Base-by-base conservation (phyloP, 2,888 invertebrate genomes). In the Gibbula magus region DNA sequence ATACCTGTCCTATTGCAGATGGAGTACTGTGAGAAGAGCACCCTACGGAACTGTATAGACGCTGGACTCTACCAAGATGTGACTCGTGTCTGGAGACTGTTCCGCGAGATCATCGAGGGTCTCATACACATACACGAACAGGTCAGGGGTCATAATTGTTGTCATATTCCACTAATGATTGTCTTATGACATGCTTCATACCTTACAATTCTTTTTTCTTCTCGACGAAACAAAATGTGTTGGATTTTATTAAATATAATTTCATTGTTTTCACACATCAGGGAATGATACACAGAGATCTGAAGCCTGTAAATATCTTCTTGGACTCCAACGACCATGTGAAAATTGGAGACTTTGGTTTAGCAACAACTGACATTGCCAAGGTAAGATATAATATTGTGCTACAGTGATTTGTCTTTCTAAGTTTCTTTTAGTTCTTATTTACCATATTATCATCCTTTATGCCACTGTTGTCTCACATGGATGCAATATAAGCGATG, bases 1-100 rank as follows among this genome's bases (percentile, higher is more conserved):
- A 10, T 29, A 45, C 66, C 2, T 73, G 54, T 16, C n/a, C n/a
- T n/a, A n/a, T n/a, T 25, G 66, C 91, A 99, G 94, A 99, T 99
- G 99, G 99, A 99, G 93, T 99, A 98, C 93, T 99, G 99, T 93
- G 99, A 99, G 91, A 98, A 98, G 90, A 97, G 96, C 88, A 99
- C 99, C 0, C 93, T 98, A 45, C 84, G 93, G 52, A 89, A 91
- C 83, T 97, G 97, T 2, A 99, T 99, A 82, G 98, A 98, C 93
- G 95, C 95, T 81, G 95, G 95, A 0, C 84, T 92, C 25, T 95
- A 95, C 91, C 93, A 95, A 88, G 96, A 98, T 87, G 94, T 95
- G 45, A 95, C 96, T 88, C 94, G 97, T 56, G 95, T 97, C 29
- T 98, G 98, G 98, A 95, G 98, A 56, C 93, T 99, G 13, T 98